Evolutionary conservation across 2,888 invertebrate species (phyloP).

Genomic region (Macrosiphum euphorbiae): DNA sequence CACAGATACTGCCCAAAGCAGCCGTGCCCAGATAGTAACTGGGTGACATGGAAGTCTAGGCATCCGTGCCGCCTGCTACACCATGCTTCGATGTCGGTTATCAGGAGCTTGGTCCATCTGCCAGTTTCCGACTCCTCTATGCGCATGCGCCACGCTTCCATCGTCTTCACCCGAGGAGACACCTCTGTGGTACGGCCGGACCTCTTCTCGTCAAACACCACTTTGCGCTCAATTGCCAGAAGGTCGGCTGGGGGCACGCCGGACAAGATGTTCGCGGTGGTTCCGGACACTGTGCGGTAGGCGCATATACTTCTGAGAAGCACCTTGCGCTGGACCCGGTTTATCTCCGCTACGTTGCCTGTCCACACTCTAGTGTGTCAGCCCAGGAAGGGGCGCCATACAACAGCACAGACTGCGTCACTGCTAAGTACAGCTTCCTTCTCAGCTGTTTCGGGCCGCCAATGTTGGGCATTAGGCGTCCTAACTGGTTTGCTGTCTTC

Average conservation of each 20-base stretch:
- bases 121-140: too few species aligned
- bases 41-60: too few species aligned
- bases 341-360: not conserved
- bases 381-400: slow-evolving; percentile 4
- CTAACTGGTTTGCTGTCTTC: not conserved
- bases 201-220: too few species aligned
- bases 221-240: not conserved
- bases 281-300: not conserved
- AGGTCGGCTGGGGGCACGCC: not conserved
- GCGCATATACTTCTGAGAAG: slow-evolving; percentile 4
- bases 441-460: slow-evolving; percentile 4
- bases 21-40: too few species aligned
- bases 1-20: too few species aligned
- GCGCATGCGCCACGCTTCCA: too few species aligned
- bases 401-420: not conserved
- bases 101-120: too few species aligned
- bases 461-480: not conserved
- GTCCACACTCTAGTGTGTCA: not conserved
- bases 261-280: not conserved
- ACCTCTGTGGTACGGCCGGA: too few species aligned
- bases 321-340: not conserved
- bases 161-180: too few species aligned
- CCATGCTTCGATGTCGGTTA: too few species aligned
- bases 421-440: not conserved
- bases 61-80: too few species aligned